Base-by-base conservation (phyloP, 1,140 invertebrate species). In the Lepidostoma basale region DNA sequence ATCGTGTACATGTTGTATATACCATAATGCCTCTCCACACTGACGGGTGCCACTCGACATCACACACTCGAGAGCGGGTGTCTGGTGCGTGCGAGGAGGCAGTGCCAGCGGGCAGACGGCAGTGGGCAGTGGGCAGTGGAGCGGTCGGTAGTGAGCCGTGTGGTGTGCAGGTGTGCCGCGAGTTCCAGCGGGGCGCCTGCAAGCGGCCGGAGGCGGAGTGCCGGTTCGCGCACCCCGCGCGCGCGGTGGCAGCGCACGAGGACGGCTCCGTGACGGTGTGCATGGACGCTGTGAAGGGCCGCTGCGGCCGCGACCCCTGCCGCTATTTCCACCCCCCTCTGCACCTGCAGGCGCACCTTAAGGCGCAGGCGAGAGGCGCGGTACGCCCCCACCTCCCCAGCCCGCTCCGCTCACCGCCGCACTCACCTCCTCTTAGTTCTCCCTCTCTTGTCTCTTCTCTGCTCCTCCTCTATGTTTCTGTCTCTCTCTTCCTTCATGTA, bases 271-370 rank as follows among this genome's bases (percentile, higher is more conserved):
- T 97, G 87, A 97, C 94, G 87, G 95, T 97, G 88, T 97, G 95
- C 93, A 97, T 97, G 94, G 95, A 97, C 89, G 94, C 94, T 88
- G 92, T 97, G 88, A 97, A 96, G 89, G 93, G 93, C 86, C 91
- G 93, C 88, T 96, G 94, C 90, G 90, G 92, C 88, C 92, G 93
- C 87, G 92, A 94, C 86, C 92, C 92, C 88, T 96, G 94, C 91
- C 92, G 93, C 90, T 96, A 95, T 93, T 95, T 95, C 89, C 93
- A 96, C 88, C 93, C 93, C 88, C 92, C 93, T 89, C 90, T 95
- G 89, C 95, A 98, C 92, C 94, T 98, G 85, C 94, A 96, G 92
- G 94, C 94, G 88, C 94, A 96, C 92, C 94, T 97, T 90, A 97
- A 97, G 92, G 94, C 93, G 90, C 91, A 93, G 90, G 90, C 91